Evolutionary conservation across 2,113 vertebrate species (phyloP).

Genomic region (Misgurnus mizolepis): DNA sequence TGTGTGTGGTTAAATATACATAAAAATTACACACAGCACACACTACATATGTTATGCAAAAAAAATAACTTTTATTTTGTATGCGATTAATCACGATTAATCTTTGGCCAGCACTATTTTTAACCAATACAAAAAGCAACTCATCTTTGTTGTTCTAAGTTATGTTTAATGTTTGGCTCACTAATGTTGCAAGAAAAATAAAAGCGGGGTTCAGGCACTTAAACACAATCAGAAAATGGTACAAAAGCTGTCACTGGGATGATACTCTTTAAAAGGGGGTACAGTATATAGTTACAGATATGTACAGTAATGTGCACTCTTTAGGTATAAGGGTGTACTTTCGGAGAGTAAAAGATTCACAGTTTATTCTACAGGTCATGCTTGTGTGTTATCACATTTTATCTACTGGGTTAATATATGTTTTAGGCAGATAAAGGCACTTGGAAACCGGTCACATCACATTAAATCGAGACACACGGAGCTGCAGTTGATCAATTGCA

Average conservation of each 20-base stretch:
- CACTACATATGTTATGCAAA: too few species aligned
- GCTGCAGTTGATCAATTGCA: conserved; percentile 16
- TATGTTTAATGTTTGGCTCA: neutral
- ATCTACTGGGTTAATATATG: neutral
- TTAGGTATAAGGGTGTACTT: too few species aligned
- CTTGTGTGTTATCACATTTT: neutral
- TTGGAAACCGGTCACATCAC: neutral
- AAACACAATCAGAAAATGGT: too few species aligned
- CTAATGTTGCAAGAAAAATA: neutral
- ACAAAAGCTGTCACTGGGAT: too few species aligned
- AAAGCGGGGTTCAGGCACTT: neutral
- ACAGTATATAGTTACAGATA: too few species aligned
- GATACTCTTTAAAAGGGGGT: too few species aligned
- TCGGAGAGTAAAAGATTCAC: neutral
- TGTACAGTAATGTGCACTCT: too few species aligned
- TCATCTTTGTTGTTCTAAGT: neutral
- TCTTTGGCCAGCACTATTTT: too few species aligned
- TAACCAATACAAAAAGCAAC: neutral
- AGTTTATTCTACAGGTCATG: neutral
- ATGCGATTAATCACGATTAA: too few species aligned
- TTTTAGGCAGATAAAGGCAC: conserved; percentile 15
- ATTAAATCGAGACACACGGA: neutral
- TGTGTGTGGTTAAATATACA: too few species aligned
- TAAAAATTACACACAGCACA: too few species aligned
- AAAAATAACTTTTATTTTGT: too few species aligned